Percentiles rank a stretch among this genome's conserved stretches.
phyloP scores from a whole-genome alignment of 53 echinoderm and acorn worm genomes.

The Temnopleurus reevesii region DNA sequence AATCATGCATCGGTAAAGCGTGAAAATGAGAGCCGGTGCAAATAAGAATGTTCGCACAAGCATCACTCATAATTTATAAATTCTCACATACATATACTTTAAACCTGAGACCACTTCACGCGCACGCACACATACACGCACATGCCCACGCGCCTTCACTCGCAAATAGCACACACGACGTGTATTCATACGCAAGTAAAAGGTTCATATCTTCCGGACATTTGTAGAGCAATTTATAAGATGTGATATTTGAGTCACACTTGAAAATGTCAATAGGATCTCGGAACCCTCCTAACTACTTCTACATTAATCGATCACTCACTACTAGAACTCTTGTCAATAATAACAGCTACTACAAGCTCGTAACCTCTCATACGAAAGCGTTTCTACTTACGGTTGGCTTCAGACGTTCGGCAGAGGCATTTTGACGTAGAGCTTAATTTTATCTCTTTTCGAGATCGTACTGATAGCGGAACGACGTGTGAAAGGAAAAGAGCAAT shows the following conservation, averaged over 20 bases:
- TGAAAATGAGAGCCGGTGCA: too few species aligned
- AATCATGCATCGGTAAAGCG: too few species aligned
- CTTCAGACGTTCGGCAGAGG: not conserved
- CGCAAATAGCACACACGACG: too few species aligned
- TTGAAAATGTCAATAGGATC: constrained; percentile 31
- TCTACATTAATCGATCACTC: constrained; percentile 26
- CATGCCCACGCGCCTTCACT: too few species aligned
- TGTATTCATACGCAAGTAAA: not conserved
- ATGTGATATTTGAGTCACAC: constrained; percentile 34
- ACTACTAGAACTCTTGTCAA: not conserved
- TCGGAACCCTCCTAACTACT: constrained; percentile 31
- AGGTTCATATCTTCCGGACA: constrained; percentile 31
- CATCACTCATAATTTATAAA: too few species aligned
- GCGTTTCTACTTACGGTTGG: constrained; percentile 13
- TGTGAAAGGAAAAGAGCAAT: constrained; percentile 5
- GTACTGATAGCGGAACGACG: not conserved
- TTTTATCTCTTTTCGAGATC: not conserved
- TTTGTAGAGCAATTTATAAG: constrained; percentile 19
- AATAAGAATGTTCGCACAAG: too few species aligned
- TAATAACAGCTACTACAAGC: constrained; percentile 24
- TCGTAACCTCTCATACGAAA: not conserved
- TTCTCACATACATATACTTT: too few species aligned
- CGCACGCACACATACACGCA: not conserved
- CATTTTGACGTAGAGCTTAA: not conserved
- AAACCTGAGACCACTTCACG: not conserved